Percentiles rank a stretch among this genome's conserved stretches.
Evolutionary conservation across 2,888 invertebrate genomes (phyloP).

Genomic region (Amiota minor): DNA sequence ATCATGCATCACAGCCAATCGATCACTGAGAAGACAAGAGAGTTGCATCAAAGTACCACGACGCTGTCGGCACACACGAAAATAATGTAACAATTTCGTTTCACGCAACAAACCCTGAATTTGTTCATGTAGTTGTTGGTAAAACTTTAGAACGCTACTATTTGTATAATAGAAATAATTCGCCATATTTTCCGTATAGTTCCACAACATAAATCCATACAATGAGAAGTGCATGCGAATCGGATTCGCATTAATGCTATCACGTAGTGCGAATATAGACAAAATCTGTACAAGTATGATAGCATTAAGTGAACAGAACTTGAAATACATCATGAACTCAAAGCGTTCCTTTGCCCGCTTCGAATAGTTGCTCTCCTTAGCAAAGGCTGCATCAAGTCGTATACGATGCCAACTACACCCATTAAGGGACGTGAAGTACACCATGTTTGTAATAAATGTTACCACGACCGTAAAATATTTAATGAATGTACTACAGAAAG

Average conservation of each 20-base stretch:
- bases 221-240: slow-evolving; percentile 56
- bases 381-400: slow-evolving; percentile 55
- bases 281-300: slow-evolving; percentile 62
- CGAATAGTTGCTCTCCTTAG: slow-evolving; percentile 33
- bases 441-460: slow-evolving; percentile 59
- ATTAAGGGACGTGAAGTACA: slow-evolving; percentile 50
- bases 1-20: slow-evolving; percentile 43
- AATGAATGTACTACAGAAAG: slow-evolving; percentile 59
- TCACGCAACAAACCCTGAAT: slow-evolving; percentile 38
- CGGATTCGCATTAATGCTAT: slow-evolving; percentile 23
- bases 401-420: slow-evolving; percentile 50
- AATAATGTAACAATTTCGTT: slow-evolving; percentile 27
- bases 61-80: neutral
- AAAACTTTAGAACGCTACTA: slow-evolving; percentile 56
- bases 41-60: slow-evolving; percentile 41
- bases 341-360: slow-evolving; percentile 48
- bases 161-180: slow-evolving; percentile 63
- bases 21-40: slow-evolving; percentile 51
- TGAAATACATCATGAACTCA: slow-evolving; percentile 58
- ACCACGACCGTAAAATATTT: slow-evolving; percentile 61
- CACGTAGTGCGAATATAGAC: slow-evolving; percentile 50
- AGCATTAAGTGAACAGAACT: slow-evolving; percentile 59
- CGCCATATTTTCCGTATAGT: slow-evolving; percentile 68
- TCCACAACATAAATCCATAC: slow-evolving; percentile 64
- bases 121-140: slow-evolving; percentile 55